A percentile compares a stretch with the other conserved stretches of the same genome.
phyloP scores from a whole-genome alignment of 2,888 invertebrate species.

The Serripes groenlandicus region DNA sequence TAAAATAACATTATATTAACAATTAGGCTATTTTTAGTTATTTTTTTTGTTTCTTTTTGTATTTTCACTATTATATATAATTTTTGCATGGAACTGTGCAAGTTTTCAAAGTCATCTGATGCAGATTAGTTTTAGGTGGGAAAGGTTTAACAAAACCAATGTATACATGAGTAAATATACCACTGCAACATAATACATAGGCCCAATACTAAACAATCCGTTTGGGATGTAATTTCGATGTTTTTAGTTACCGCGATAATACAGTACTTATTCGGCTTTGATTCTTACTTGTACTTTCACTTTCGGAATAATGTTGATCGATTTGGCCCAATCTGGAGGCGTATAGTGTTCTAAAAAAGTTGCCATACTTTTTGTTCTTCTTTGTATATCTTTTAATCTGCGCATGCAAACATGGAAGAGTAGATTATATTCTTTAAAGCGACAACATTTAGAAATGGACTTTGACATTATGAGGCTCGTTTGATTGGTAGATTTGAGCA shows the following conservation, averaged over 20 bases:
- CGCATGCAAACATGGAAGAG: neutral
- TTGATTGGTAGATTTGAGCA: conserved; percentile 3
- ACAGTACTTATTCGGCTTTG: no score
- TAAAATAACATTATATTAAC: no score
- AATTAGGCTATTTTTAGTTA: no score
- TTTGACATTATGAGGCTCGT: conserved; percentile 10
- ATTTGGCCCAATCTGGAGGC: conserved; percentile 47
- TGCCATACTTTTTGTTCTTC: neutral
- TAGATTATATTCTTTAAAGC: neutral
- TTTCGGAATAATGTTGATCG: conserved; percentile 48
- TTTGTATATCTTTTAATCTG: neutral
- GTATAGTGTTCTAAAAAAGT: conserved; percentile 20
- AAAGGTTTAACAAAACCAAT: no score
- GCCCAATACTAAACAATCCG: no score
- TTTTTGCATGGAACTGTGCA: no score
- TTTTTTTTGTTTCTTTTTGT: no score
- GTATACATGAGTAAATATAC: no score
- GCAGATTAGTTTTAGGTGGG: no score
- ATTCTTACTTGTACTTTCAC: conserved; percentile 46
- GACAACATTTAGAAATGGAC: neutral
- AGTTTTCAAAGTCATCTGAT: no score
- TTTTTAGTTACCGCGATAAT: neutral
- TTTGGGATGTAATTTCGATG: neutral
- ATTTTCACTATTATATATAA: no score
- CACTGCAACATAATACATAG: no score